Conservation (phyloP, 2,888 invertebrate species). For the Galeopsomyia nigrocyanea region DNA sequence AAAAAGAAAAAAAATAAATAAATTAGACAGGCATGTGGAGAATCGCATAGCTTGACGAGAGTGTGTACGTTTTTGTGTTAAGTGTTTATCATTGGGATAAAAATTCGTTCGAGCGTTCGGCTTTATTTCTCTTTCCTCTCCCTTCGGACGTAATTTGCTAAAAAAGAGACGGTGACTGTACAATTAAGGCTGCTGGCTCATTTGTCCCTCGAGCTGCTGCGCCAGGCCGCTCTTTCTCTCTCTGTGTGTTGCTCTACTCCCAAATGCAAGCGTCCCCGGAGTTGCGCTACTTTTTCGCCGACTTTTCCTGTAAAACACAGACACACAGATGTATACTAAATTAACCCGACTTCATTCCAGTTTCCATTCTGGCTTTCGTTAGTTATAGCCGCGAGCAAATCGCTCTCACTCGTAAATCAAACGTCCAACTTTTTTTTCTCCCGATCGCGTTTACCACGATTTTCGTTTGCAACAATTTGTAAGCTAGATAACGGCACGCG, state of each 20-base stretch:
- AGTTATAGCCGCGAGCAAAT: background rate
- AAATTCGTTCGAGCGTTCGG: conserved; percentile 22
- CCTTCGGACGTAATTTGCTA: conserved; percentile 42
- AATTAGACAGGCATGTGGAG: conserved; percentile 21
- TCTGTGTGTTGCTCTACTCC: conserved; percentile 23
- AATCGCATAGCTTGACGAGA: background rate
- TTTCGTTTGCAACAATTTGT: conserved; percentile 22
- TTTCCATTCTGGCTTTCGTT: conserved; percentile 10
- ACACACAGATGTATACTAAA: background rate
- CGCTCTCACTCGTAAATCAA: conserved; percentile 26
- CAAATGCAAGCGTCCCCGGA: conserved; percentile 21
- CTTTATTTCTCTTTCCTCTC: conserved; percentile 21
- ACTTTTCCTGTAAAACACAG: conserved; percentile 48
- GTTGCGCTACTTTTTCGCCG: conserved; percentile 48
- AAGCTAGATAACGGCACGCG: background rate
- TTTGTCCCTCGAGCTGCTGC: no score
- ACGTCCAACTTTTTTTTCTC: conserved; percentile 9
- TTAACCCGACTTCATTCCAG: background rate
- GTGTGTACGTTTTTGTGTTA: no score
- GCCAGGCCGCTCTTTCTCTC: background rate
- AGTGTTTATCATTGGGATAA: conserved; percentile 21
- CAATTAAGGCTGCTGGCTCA: conserved; percentile 44
- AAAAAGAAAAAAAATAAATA: conserved; percentile 6
- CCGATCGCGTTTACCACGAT: background rate
- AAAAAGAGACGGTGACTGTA: conserved; percentile 48